Percentiles rank a stretch among this genome's conserved stretches.
Evolutionary conservation across 2,888 invertebrate genomes (phyloP).

Genomic region (Erpobdella octoculata): DNA sequence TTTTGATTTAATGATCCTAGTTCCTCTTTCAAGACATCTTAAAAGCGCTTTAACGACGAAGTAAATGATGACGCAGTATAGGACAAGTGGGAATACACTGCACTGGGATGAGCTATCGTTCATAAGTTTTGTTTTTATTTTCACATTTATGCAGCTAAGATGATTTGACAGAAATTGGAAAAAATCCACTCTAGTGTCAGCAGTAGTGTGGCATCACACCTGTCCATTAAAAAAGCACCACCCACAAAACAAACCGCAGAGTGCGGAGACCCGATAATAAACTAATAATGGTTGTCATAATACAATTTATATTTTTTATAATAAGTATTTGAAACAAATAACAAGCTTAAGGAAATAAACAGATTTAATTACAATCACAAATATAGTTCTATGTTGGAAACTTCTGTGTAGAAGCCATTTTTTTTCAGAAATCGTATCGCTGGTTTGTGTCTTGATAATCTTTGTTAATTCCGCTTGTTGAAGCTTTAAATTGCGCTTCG

Average conservation of each 20-base stretch:
- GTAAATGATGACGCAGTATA: background rate
- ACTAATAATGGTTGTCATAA: too few relatives aligned
- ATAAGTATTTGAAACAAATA: too few relatives aligned
- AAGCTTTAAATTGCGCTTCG: background rate
- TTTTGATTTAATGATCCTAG: too few relatives aligned
- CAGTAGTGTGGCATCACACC: too few relatives aligned
- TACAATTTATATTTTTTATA: too few relatives aligned
- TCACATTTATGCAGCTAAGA: too few relatives aligned
- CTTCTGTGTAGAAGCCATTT: slow-evolving; percentile 10
- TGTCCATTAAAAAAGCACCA: too few relatives aligned
- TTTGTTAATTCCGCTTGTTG: background rate
- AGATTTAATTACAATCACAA: background rate
- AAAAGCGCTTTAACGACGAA: background rate
- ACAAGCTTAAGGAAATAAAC: background rate
- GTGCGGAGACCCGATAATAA: too few relatives aligned
- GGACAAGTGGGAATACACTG: background rate
- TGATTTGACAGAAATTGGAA: too few relatives aligned
- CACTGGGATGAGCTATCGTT: background rate
- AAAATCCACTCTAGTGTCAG: too few relatives aligned
- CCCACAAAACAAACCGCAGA: too few relatives aligned
- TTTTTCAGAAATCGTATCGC: background rate
- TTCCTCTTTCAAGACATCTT: background rate
- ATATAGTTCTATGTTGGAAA: slow-evolving; percentile 8
- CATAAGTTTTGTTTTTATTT: background rate
- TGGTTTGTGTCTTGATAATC: background rate